Percentiles rank a stretch among this genome's conserved stretches.
Evolutionary conservation across 2,888 invertebrate genomes (phyloP).

Genomic region (Pyrgus malvae): DNA sequence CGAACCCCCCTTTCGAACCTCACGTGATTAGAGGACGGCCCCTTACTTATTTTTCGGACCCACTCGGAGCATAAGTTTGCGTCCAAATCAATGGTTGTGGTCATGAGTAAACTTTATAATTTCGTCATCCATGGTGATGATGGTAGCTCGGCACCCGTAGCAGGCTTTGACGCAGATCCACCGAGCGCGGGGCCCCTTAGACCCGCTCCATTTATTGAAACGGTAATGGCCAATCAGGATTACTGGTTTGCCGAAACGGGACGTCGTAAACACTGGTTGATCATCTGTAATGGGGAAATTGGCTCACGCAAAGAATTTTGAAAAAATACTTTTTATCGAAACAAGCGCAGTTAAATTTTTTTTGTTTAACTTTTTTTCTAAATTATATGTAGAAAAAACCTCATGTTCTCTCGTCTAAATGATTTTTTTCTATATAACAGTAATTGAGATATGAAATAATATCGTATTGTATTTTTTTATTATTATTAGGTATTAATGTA

Average conservation of each 20-base stretch:
- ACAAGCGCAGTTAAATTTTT: no score
- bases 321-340: no score
- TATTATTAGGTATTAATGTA: no score
- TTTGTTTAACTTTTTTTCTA: no score
- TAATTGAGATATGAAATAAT: no score
- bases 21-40: no score
- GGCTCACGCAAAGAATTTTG: background rate
- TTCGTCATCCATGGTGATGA: slow-evolving; percentile 35
- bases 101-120: slow-evolving; percentile 33
- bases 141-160: slow-evolving; percentile 35
- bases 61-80: background rate
- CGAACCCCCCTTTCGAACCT: no score
- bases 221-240: slow-evolving; percentile 42
- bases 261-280: slow-evolving; percentile 29
- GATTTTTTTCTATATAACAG: no score
- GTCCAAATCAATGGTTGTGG: slow-evolving; percentile 33
- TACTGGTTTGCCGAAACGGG: slow-evolving; percentile 44
- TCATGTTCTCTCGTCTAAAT: no score
- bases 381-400: no score
- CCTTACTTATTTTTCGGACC: no score
- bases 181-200: slow-evolving; percentile 22
- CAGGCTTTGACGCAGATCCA: slow-evolving; percentile 39
- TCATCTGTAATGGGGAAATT: background rate
- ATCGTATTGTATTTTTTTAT: no score
- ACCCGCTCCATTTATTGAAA: slow-evolving; percentile 40